Conservation (phyloP, 2,888 invertebrate genomes). For the Spisula subtruncata region DNA sequence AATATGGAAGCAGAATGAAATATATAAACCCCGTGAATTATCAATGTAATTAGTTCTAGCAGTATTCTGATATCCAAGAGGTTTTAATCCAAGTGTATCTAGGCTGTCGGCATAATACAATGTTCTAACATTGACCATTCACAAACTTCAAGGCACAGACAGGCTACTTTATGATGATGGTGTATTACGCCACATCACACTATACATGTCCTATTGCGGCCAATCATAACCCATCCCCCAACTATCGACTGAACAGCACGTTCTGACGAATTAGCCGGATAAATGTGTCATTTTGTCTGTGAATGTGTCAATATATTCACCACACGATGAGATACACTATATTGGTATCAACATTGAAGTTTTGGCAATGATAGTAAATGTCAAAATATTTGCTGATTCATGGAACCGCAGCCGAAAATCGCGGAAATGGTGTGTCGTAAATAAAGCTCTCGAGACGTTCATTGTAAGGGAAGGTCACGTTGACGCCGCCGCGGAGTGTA, state of each 20-base stretch:
- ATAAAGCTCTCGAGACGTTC: neutral
- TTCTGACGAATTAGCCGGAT: neutral
- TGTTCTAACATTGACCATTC: neutral
- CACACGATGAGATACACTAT: neutral
- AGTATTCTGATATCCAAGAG: neutral
- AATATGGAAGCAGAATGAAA: too few species aligned
- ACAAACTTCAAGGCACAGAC: neutral
- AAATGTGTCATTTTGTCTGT: conserved; percentile 4
- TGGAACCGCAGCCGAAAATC: neutral
- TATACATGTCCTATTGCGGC: neutral
- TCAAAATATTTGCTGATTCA: conserved; percentile 2
- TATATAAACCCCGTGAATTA: too few species aligned
- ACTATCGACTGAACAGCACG: neutral
- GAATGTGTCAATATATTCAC: neutral
- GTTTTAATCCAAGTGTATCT: neutral
- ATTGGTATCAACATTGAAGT: neutral
- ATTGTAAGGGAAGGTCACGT: neutral
- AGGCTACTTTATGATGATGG: neutral
- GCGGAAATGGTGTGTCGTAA: neutral
- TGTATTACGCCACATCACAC: neutral
- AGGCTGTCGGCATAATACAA: neutral
- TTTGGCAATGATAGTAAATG: neutral
- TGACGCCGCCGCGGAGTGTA: neutral
- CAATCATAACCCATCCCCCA: neutral
- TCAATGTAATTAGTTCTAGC: too few species aligned